Evolutionary conservation across 2,888 invertebrate genomes (phyloP), one percentile per base, ranked within the genome.

Genomic region (Mesodorylaimus sp.): DNA sequence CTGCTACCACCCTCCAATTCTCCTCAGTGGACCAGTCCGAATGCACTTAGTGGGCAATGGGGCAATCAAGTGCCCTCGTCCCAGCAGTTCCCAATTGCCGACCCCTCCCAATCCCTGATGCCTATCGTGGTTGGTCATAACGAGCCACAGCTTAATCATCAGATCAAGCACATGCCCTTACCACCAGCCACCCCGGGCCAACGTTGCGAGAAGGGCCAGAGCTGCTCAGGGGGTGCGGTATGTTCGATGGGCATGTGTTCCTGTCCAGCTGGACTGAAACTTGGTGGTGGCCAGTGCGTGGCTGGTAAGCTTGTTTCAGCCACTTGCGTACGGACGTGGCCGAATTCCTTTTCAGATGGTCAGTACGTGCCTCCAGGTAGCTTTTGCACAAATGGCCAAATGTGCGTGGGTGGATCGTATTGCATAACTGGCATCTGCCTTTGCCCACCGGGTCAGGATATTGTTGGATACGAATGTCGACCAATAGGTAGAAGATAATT

Each of bases 371-470:
- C 1, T 10, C 52, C 53, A 3, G 52, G 47, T 7, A 42, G 47
- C 1, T 2, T 25, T 5, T 53, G 53, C 37, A 3, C 32, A 16
- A 25, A 39, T 10, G 52, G 52, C 16, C 50, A 53, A 24, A 16
- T 27, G 5, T 53, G 53, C 48, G 24, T 48, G 2, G 45, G 45
- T 26, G 59, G 60, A 28, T 55, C 58, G 2, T 46, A 50, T 21
- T 60, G 56, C 45, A 32, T 53, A 13, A 54, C 58, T 32, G 59
- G 59, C 5, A 55, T 57, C 23, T 63, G 63, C 47, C 56, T 54
- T 3, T 64, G 64, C 48, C 53, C 53, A 23, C 52, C 53, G 5
- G 55, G 57, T 21, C 19, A 21, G 7, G 3, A 10, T 3, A 44
- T 43, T 48, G n/a, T 27, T 28, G 43, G 24, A 5, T 24, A 10